phyloP scores from a whole-genome alignment of 2,797 vertebrate species.

The Uromys caudimaculatus region DNA sequence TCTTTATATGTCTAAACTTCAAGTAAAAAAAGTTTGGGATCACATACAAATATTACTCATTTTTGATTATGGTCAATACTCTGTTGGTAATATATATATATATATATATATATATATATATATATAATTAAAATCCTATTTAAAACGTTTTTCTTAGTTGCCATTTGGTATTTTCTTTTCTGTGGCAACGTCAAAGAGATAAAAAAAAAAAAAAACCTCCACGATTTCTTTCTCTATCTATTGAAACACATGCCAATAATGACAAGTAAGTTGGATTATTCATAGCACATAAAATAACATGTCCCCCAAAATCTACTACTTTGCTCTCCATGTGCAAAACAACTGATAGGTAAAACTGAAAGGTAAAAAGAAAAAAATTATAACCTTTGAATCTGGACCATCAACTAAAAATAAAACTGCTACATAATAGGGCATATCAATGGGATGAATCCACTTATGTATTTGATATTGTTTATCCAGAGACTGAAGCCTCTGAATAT shows the following conservation, averaged over 20 bases:
- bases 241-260: conserved; percentile 37
- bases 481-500: conserved; percentile 20
- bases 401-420: conserved; percentile 60
- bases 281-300: conserved; percentile 8
- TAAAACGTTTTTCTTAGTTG: conserved; percentile 10
- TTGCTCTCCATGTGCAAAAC: conserved; percentile 43
- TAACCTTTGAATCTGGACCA: conserved; percentile 49
- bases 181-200: conserved; percentile 18
- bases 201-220: neutral
- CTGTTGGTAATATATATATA: conserved; percentile 10
- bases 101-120: neutral
- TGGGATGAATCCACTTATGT: conserved; percentile 47
- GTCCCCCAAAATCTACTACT: conserved; percentile 2
- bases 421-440: conserved; percentile 51
- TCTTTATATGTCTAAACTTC: conserved; percentile 46
- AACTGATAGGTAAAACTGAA: neutral
- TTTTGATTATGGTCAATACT: conserved; percentile 17
- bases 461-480: neutral
- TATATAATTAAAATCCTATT: conserved; percentile 34
- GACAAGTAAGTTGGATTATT: conserved; percentile 29
- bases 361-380: conserved; percentile 53
- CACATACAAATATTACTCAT: neutral
- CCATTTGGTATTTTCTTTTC: conserved; percentile 37
- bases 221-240: conserved; percentile 24
- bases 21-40: conserved; percentile 54